A percentile compares a stretch with the other conserved stretches of the same genome.
These are phyloP conservation scores for Dioctria linearis DNA, from an alignment of 2,888 invertebrate genomes.

Conservation along the genomic window DNA sequence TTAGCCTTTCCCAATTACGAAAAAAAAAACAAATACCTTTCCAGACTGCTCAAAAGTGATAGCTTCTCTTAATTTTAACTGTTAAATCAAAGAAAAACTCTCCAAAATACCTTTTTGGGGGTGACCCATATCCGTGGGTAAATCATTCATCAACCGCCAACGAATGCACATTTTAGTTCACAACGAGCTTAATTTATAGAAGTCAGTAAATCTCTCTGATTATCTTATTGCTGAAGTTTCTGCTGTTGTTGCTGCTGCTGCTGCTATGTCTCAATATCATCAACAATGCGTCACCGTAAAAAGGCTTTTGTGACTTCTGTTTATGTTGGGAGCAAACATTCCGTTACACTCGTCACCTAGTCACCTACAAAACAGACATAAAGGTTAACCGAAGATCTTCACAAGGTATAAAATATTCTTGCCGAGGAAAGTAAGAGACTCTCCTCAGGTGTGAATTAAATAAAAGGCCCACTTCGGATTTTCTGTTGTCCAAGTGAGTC, in stretches of 20 bases:
- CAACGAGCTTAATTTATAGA: slow-evolving; percentile 16
- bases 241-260: not conserved
- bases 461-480: not conserved
- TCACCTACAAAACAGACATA: slow-evolving; percentile 26
- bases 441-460: not conserved
- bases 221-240: not conserved
- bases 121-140: slow-evolving; percentile 9
- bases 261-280: not conserved
- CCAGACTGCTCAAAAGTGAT: not conserved
- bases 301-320: not conserved
- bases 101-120: slow-evolving; percentile 6
- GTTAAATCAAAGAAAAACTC: not conserved
- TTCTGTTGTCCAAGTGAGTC: slow-evolving; percentile 9
- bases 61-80: slow-evolving; percentile 11
- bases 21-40: slow-evolving; percentile 18
- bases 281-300: not conserved
- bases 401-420: not conserved
- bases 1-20: not conserved
- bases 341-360: slow-evolving; percentile 29
- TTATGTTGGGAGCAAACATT: not conserved
- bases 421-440: slow-evolving; percentile 9
- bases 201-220: slow-evolving; percentile 30
- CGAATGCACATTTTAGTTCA: slow-evolving; percentile 18
- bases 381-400: slow-evolving; percentile 12
- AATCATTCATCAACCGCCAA: slow-evolving; percentile 14